Evolutionary conservation across 2,797 vertebrate genomes (phyloP).

Genomic region (Arnoldichthys spilopterus): DNA sequence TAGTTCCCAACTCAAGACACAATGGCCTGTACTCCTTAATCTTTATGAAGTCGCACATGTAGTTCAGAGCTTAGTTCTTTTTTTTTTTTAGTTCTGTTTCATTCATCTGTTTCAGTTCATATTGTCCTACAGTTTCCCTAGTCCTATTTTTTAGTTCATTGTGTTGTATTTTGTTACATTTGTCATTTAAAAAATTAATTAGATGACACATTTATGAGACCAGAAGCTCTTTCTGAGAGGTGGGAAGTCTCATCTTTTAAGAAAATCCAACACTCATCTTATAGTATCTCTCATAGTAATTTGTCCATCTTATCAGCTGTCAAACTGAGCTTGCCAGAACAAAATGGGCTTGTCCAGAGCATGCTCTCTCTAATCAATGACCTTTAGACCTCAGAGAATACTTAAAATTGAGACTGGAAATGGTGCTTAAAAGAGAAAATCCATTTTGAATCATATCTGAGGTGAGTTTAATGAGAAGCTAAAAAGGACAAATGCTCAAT

Average conservation of each 20-base stretch:
- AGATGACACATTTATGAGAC: background rate
- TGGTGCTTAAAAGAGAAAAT: background rate
- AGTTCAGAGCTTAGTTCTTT: too few species aligned
- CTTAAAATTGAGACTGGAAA: background rate
- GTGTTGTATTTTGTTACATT: background rate
- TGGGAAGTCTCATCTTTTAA: background rate
- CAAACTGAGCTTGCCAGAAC: background rate
- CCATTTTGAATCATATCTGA: background rate
- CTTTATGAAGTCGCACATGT: too few species aligned
- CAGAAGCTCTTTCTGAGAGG: background rate
- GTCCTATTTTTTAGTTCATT: too few species aligned
- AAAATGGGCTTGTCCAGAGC: background rate
- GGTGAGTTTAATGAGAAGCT: background rate
- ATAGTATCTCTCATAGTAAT: background rate
- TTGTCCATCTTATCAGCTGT: slow-evolving; percentile 12
- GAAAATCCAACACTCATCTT: background rate
- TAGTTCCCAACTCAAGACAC: too few species aligned
- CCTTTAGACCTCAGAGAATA: slow-evolving; percentile 2
- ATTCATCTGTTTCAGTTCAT: too few species aligned
- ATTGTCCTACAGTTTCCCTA: too few species aligned
- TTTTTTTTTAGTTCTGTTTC: too few species aligned
- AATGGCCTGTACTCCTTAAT: too few species aligned
- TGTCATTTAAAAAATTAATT: background rate
- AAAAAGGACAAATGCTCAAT: background rate
- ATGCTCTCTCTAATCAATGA: background rate